Base-by-base conservation (phyloP, 2,797 vertebrate species). In the Phrynocephalus vlangalii region DNA sequence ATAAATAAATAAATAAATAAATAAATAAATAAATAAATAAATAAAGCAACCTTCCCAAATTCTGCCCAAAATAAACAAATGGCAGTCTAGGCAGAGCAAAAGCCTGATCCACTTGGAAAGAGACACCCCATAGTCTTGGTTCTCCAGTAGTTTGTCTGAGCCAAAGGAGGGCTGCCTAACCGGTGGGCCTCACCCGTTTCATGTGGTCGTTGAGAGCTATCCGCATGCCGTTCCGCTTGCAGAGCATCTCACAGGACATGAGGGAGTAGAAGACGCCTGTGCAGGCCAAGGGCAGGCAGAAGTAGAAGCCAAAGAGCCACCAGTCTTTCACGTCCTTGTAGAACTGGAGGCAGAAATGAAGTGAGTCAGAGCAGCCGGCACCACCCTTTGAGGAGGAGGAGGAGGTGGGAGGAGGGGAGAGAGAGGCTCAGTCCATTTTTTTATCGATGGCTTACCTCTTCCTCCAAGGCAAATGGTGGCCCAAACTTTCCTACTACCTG, bases 291-390 rank as follows among this genome's bases (percentile, higher is more conserved):
- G 98, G 98, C 77, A 98, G 94, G 95, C 98, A 98, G 96, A 98
- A 98, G 83, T 98, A 98, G 94, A 98, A 98, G 70, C 98, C 97
- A 1, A 98, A 98, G 20, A 98, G 96, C 98, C 98, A 98, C 98
- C 98, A 98, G 91, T 98, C 98, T 90, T 98, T 98, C 75, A 95
- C 96, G 0, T 97, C 95, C 67, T 95, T 96, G 92, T 98, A 98
- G 93, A 98, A 97, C 98, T 98, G 95, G 0, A 0, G 2, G 89
- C 2, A 33, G 85, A 56, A 88, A 56, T 83, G 16, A 90, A 67
- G 67, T n/a, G 28, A 11, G 68, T 3, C 79, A 70, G 0, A 2
- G 8, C 16, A 67, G 1, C 11, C 22, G 18, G 16, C 10, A 22
- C 50, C 60, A 18, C 18, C 11, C 13, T 56, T 56, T 56, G 13